Percentiles rank a stretch among this genome's conserved stretches.
Evolutionary conservation across 2,888 invertebrate genomes (phyloP).

Genomic region (Nymphalis polychloros): DNA sequence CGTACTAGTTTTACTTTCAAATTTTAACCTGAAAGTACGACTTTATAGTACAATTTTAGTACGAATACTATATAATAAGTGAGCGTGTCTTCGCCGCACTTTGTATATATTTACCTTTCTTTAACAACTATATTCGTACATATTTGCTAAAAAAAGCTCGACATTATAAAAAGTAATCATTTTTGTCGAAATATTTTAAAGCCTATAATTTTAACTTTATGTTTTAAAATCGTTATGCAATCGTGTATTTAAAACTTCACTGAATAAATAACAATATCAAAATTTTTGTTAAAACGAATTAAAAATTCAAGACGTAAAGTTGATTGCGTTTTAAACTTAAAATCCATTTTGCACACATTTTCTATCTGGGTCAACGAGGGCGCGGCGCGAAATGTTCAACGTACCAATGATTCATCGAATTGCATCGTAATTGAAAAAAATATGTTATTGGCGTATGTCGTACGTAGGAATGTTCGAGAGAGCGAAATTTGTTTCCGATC

Average conservation of each 20-base stretch:
- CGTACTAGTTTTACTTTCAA: no score
- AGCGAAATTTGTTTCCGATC: slow-evolving; percentile 35
- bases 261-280: slow-evolving; percentile 21
- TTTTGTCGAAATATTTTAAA: no score
- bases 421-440: slow-evolving; percentile 79
- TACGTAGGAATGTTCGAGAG: slow-evolving; percentile 57
- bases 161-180: no score
- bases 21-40: no score
- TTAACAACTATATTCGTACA: no score
- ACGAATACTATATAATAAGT: no score
- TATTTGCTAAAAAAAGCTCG: no score
- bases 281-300: slow-evolving; percentile 16
- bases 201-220: no score
- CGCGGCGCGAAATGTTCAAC: slow-evolving; percentile 59
- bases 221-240: background rate
- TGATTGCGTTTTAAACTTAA: slow-evolving; percentile 27
- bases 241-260: background rate
- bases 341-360: slow-evolving; percentile 63
- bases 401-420: slow-evolving; percentile 76
- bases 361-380: slow-evolving; percentile 64
- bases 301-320: slow-evolving; percentile 27
- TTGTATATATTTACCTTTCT: no score
- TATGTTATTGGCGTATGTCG: slow-evolving; percentile 77
- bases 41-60: no score
- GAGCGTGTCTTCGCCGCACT: no score